Conservation (phyloP, 2,888 invertebrate species). For the Euphydryas editha region DNA sequence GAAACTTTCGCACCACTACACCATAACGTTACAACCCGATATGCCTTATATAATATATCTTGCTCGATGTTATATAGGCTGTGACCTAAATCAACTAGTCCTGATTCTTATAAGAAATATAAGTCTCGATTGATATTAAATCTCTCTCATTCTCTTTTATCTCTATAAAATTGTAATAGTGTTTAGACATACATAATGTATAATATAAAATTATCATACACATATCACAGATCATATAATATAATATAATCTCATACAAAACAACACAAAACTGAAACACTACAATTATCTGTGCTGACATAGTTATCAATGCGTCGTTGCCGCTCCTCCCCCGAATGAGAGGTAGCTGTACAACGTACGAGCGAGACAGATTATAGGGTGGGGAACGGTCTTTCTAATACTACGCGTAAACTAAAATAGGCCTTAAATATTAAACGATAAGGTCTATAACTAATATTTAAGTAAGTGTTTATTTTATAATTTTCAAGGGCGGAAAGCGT, state of each 20-base stretch:
- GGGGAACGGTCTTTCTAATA: conserved; percentile 19
- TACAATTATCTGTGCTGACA: background rate
- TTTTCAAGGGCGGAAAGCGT: conserved; percentile 22
- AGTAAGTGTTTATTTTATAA: conserved; percentile 2
- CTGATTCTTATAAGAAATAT: too few relatives aligned
- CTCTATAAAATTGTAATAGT: too few relatives aligned
- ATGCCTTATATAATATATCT: too few relatives aligned
- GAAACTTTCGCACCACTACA: too few relatives aligned
- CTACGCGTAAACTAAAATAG: background rate
- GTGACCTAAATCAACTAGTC: too few relatives aligned
- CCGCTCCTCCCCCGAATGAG: conserved; percentile 20
- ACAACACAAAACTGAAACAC: conserved; percentile 11
- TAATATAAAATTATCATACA: background rate
- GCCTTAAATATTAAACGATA: background rate
- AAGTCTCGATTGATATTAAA: too few relatives aligned
- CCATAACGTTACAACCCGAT: too few relatives aligned
- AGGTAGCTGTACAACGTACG: background rate
- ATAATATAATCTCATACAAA: background rate
- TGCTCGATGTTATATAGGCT: too few relatives aligned
- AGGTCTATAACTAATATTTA: background rate
- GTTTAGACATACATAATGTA: too few relatives aligned
- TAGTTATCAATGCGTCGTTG: conserved; percentile 25
- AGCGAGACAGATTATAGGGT: conserved; percentile 22
- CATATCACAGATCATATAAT: background rate
- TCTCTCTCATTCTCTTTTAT: too few relatives aligned